Conservation (phyloP, 2,888 invertebrate genomes). For the Oligia fasciuncula region DNA sequence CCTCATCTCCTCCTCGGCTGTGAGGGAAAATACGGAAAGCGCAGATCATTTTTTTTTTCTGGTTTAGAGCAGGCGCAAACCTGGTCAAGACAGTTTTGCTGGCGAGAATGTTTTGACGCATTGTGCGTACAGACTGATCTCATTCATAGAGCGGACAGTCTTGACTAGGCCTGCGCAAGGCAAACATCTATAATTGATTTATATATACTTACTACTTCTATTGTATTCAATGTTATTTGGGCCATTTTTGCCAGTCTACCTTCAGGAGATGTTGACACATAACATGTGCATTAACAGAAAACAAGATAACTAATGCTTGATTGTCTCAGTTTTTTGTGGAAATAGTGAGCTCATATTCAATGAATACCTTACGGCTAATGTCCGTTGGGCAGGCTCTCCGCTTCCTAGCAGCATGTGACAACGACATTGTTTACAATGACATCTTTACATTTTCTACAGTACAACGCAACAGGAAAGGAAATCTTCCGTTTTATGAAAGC, state of each 20-base stretch:
- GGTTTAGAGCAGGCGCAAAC: not conserved
- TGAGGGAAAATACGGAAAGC: not conserved
- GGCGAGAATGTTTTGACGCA: not conserved
- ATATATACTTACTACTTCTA: not conserved
- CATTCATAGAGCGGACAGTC: not conserved
- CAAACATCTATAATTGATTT: not conserved
- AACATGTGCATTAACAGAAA: not conserved
- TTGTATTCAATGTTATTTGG: not conserved
- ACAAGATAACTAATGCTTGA: not conserved
- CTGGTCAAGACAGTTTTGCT: not conserved
- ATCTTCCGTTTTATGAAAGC: slow-evolving; percentile 1
- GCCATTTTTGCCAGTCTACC: not conserved
- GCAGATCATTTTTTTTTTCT: not conserved
- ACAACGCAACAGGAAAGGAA: not conserved
- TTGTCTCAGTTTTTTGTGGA: not conserved
- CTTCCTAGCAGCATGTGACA: slow-evolving; percentile 75
- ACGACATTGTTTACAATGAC: slow-evolving; percentile 29
- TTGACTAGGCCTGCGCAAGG: not conserved
- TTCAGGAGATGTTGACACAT: not conserved
- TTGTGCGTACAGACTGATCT: not conserved
- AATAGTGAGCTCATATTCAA: not conserved
- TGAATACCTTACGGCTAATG: slow-evolving; percentile 71
- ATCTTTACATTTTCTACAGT: not conserved
- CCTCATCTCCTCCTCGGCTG: not conserved
- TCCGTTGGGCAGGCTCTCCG: slow-evolving; percentile 76